Evolutionary conservation across 2,797 vertebrate species (phyloP).

Genomic region (Mormyrops boulengeri): DNA sequence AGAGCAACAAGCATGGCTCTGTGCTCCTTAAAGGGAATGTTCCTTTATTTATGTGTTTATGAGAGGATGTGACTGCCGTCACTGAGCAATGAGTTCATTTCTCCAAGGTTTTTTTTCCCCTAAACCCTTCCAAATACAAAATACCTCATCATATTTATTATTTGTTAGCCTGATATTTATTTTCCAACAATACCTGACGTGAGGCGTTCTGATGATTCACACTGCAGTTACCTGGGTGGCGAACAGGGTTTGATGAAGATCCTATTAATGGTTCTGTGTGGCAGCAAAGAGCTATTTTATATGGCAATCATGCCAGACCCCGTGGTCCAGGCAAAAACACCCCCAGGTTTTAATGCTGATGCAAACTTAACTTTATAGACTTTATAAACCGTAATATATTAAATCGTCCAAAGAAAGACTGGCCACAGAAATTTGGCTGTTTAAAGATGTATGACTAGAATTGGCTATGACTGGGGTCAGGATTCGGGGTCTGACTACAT

Average conservation of each 20-base stretch:
- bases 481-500: neutral
- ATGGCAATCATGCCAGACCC: neutral
- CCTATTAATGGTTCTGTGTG: neutral
- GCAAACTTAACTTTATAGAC: neutral
- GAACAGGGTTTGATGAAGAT: neutral
- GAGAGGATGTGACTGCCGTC: neutral
- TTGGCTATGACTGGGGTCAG: neutral
- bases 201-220: neutral
- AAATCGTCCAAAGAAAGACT: neutral
- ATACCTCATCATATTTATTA: neutral
- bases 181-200: neutral
- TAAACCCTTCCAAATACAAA: neutral
- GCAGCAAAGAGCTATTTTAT: neutral
- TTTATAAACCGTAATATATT: slow-evolving; percentile 1
- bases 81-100: neutral
- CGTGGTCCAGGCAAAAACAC: neutral
- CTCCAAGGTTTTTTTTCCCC: neutral
- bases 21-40: neutral
- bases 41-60: neutral
- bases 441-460: neutral
- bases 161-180: neutral
- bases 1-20: neutral
- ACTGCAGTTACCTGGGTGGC: neutral
- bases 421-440: neutral
- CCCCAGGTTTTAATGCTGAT: neutral